phyloP scores from a whole-genome alignment of 2,113 vertebrate species.

The Ascaphus truei region DNA sequence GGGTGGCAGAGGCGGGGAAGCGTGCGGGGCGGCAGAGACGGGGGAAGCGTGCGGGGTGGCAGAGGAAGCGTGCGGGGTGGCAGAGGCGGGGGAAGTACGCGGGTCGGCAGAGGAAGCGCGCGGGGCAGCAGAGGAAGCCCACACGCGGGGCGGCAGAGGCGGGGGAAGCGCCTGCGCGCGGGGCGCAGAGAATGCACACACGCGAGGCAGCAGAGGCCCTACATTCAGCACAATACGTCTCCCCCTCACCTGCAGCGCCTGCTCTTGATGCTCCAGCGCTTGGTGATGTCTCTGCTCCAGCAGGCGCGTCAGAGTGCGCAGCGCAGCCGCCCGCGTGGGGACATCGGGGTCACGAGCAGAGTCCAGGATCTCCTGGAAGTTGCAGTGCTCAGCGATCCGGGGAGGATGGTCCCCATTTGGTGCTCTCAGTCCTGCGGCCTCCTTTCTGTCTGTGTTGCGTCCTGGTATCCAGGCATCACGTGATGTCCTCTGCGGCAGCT shows the following conservation, averaged over 20 bases:
- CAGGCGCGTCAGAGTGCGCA: conserved; percentile 66
- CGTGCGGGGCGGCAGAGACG: no score
- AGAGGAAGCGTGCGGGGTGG: no score
- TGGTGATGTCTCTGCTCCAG: conserved; percentile 54
- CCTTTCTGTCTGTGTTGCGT: neutral
- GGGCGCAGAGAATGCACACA: no score
- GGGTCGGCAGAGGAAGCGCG: no score
- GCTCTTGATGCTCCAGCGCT: conserved; percentile 64
- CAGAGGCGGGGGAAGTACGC: no score
- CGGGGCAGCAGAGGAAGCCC: no score
- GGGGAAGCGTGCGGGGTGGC: no score
- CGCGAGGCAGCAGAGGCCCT: no score
- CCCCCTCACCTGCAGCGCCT: conserved; percentile 71
- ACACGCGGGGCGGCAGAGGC: no score
- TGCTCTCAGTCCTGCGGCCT: neutral
- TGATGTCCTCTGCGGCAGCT: conserved; percentile 31
- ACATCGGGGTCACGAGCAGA: conserved; percentile 80
- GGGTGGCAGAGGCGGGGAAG: no score
- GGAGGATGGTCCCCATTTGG: fast-evolving
- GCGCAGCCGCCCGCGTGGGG: conserved; percentile 69
- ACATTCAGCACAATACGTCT: no score
- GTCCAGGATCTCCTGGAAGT: conserved; percentile 57
- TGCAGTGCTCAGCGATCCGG: fast-evolving
- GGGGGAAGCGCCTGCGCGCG: no score
- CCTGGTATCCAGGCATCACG: neutral